Evolutionary conservation across 2,797 vertebrate species (phyloP).

Genomic region (Synaphobranchus kaupii): DNA sequence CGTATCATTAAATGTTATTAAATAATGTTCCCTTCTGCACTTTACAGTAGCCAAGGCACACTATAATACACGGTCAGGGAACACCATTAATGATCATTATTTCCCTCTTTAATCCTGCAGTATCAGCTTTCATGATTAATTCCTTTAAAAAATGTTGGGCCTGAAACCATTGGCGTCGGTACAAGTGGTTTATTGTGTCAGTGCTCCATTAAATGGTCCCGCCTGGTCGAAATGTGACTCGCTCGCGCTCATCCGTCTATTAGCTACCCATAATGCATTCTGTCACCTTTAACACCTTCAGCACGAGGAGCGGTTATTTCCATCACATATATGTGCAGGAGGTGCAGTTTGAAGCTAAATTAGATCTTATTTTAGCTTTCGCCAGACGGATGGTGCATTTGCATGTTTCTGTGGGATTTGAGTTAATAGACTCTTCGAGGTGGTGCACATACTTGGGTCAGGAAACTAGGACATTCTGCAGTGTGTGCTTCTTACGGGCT

Average conservation of each 20-base stretch:
- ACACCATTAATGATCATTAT: neutral
- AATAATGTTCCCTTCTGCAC: neutral
- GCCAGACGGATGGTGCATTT: neutral
- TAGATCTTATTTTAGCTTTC: neutral
- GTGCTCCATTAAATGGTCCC: neutral
- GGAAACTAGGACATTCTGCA: neutral
- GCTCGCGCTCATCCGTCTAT: neutral
- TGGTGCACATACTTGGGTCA: neutral
- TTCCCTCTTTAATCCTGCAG: neutral
- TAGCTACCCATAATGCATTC: neutral
- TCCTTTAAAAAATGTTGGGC: neutral
- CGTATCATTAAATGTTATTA: neutral
- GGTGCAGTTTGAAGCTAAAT: neutral
- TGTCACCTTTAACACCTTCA: neutral
- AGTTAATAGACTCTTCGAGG: neutral
- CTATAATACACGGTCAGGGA: neutral
- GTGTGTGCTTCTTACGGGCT: neutral
- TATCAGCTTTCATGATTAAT: neutral
- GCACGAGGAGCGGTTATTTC: neutral
- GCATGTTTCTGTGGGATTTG: neutral
- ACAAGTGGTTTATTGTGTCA: neutral
- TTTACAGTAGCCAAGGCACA: neutral
- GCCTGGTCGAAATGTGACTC: neutral
- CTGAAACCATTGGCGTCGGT: neutral
- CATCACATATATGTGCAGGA: neutral